Evolutionary conservation across 2,888 invertebrate genomes (phyloP).

Genomic region (Sturmia bella): DNA sequence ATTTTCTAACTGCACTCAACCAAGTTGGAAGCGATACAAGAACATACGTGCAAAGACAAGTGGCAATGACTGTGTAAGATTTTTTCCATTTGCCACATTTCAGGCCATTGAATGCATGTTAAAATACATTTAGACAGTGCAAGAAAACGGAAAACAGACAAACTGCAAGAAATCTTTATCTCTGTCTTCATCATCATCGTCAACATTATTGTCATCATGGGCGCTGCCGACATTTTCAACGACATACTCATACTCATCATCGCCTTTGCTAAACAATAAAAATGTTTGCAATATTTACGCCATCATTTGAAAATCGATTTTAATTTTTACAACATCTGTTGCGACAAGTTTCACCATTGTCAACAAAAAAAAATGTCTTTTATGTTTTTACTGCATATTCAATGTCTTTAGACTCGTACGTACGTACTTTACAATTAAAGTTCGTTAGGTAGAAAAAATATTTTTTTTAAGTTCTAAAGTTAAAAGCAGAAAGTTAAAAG

Average conservation of each 20-base stretch:
- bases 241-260: constrained; percentile 34
- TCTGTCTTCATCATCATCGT: constrained; percentile 18
- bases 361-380: too few relatives aligned
- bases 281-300: constrained; percentile 62
- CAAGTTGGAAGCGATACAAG: neutral
- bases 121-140: constrained; percentile 46
- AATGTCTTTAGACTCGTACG: constrained; percentile 11
- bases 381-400: constrained; percentile 9
- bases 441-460: constrained; percentile 30
- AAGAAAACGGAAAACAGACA: constrained; percentile 19
- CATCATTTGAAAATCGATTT: constrained; percentile 68
- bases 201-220: too few relatives aligned
- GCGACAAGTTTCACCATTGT: constrained; percentile 45
- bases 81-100: constrained; percentile 34
- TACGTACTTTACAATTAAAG: constrained; percentile 9
- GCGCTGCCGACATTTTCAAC: neutral
- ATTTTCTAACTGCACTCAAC: too few relatives aligned
- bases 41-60: constrained; percentile 27
- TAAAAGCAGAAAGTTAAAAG: constrained; percentile 19
- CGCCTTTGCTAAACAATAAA: constrained; percentile 54
- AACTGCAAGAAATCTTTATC: constrained; percentile 27
- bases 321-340: constrained; percentile 66
- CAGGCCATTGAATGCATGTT: constrained; percentile 33
- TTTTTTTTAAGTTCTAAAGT: constrained; percentile 20
- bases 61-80: constrained; percentile 46